Percentiles rank a stretch among this genome's conserved stretches.
Conservation (phyloP, 2,797 vertebrate genomes). For the Antrozous pallidus region DNA sequence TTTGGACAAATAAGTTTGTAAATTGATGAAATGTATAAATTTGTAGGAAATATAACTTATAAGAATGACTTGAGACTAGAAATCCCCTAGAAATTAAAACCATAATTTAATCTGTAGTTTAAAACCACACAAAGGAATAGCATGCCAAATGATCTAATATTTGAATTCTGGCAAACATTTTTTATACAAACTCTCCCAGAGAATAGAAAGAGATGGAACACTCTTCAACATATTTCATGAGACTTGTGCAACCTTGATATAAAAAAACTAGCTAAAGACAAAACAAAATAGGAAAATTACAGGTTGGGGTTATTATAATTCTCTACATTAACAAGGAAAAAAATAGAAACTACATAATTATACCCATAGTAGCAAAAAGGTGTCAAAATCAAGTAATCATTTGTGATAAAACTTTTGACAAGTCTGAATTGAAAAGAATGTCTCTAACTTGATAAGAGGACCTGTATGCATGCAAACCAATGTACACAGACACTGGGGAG, state of each 20-base stretch:
- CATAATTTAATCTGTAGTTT: neutral
- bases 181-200: conserved; percentile 26
- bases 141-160: neutral
- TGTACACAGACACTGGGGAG: too few relatives aligned
- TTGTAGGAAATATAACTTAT: neutral
- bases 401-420: neutral
- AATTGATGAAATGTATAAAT: neutral
- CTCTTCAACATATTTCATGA: conserved; percentile 33
- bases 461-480: neutral
- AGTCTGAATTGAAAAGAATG: neutral
- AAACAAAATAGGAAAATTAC: conserved; percentile 1
- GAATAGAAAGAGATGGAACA: neutral
- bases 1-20: neutral
- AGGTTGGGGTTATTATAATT: neutral
- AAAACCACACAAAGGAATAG: neutral
- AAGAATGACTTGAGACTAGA: conserved; percentile 14
- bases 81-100: conserved; percentile 17
- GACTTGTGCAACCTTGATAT: neutral
- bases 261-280: conserved; percentile 33
- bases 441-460: neutral
- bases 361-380: neutral
- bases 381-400: neutral
- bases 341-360: conserved; percentile 7
- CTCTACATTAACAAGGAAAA: neutral
- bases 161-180: conserved; percentile 32